A percentile compares a stretch with the other conserved stretches of the same genome.
Conservation (phyloP, 2,888 invertebrate genomes). For the Meliscaeva auricollis region DNA sequence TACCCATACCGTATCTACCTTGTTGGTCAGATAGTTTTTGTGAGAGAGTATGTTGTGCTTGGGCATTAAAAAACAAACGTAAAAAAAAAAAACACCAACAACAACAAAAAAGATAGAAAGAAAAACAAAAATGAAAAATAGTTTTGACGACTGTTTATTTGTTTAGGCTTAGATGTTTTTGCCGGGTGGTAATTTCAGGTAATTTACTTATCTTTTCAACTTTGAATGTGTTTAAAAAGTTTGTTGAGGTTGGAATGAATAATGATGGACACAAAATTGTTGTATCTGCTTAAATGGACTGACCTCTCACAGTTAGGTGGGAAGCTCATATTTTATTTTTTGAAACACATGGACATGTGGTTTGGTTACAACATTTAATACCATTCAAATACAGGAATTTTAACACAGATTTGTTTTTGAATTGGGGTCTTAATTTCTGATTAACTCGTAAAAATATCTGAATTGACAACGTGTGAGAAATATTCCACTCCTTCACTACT, state of each 20-base stretch:
- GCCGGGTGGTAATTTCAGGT: constrained; percentile 62
- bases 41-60: background rate
- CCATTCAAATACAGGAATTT: too few species aligned
- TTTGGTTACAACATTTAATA: too few species aligned
- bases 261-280: background rate
- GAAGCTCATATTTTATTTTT: too few species aligned
- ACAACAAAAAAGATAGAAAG: background rate
- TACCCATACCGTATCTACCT: background rate
- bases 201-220: constrained; percentile 58
- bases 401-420: too few species aligned
- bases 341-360: too few species aligned
- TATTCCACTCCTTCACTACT: too few species aligned
- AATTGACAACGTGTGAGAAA: too few species aligned
- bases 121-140: constrained; percentile 33
- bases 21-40: constrained; percentile 6
- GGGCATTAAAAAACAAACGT: background rate
- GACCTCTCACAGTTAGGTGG: too few species aligned
- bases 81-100: too few species aligned
- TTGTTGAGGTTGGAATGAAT: constrained; percentile 12
- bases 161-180: constrained; percentile 47
- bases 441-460: too few species aligned
- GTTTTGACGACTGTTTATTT: constrained; percentile 56
- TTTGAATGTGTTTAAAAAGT: constrained; percentile 13
- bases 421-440: too few species aligned
- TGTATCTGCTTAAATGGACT: too few species aligned